phyloP scores from a whole-genome alignment of 2,113 vertebrate genomes.

The Calyptomena viridis region DNA sequence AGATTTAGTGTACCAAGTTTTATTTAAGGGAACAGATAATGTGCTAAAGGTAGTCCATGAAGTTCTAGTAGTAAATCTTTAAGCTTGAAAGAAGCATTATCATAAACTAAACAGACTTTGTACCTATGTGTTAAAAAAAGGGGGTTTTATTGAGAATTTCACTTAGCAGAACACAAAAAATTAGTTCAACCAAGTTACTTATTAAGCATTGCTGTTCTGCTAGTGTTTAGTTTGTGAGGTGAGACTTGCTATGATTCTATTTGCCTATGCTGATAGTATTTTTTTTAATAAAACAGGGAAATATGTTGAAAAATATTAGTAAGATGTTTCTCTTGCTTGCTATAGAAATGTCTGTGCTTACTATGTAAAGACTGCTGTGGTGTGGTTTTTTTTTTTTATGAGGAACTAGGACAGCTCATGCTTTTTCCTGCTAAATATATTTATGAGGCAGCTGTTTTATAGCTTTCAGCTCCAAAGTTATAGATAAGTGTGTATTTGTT shows the following conservation, averaged over 20 bases:
- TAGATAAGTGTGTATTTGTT: constrained; percentile 74
- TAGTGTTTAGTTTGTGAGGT: background rate
- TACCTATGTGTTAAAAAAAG: background rate
- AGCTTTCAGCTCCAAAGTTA: constrained; percentile 70
- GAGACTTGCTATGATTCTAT: background rate
- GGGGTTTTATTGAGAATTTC: background rate
- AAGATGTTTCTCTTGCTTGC: constrained; percentile 24
- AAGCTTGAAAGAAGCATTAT: background rate
- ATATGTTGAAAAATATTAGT: background rate
- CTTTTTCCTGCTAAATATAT: constrained; percentile 69
- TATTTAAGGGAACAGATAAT: constrained; percentile 45
- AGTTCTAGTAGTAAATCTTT: constrained; percentile 27
- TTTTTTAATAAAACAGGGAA: background rate
- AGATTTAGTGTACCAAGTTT: constrained; percentile 62
- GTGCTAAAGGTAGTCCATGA: constrained; percentile 11
- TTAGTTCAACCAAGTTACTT: constrained; percentile 42
- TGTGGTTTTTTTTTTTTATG: background rate
- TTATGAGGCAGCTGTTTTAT: constrained; percentile 74
- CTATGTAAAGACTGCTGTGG: constrained; percentile 23
- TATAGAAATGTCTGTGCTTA: constrained; percentile 31
- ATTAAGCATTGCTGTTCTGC: background rate
- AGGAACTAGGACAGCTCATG: constrained; percentile 64
- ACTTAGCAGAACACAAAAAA: background rate
- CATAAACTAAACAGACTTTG: background rate
- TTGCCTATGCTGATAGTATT: background rate